phyloP scores from a whole-genome alignment of 2,888 invertebrate genomes.

The Meiosimyza decipiens region DNA sequence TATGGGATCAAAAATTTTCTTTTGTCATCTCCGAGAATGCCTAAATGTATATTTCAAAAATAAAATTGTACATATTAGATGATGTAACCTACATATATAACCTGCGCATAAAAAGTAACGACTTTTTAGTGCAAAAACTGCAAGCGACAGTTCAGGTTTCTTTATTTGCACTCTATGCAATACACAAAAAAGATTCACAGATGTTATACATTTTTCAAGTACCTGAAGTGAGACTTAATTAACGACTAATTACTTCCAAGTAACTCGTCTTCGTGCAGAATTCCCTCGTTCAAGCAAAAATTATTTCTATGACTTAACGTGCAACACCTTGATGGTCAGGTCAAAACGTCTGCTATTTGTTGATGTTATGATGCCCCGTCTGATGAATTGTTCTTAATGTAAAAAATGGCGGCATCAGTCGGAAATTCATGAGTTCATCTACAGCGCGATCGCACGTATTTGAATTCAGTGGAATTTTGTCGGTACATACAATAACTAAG shows the following conservation, averaged over 20 bases:
- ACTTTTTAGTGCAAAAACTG: too few species aligned
- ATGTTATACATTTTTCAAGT: background rate
- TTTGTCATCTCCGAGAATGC: too few species aligned
- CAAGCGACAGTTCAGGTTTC: too few species aligned
- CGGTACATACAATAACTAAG: background rate
- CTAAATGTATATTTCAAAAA: too few species aligned
- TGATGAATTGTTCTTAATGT: slow-evolving; percentile 19
- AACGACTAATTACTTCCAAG: slow-evolving; percentile 57
- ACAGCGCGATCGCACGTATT: slow-evolving; percentile 14
- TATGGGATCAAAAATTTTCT: too few species aligned
- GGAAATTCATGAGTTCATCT: slow-evolving; percentile 23
- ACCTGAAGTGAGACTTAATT: slow-evolving; percentile 23
- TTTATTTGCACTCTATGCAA: too few species aligned
- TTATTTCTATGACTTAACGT: background rate
- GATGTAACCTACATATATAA: too few species aligned
- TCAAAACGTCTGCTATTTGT: background rate
- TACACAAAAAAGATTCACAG: background rate
- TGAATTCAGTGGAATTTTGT: slow-evolving; percentile 20
- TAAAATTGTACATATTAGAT: too few species aligned
- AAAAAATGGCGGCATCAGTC: slow-evolving; percentile 23
- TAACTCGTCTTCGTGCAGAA: slow-evolving; percentile 45
- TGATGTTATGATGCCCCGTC: background rate
- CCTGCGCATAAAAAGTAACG: too few species aligned
- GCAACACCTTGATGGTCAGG: slow-evolving; percentile 8
- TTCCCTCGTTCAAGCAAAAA: background rate